Conservation (phyloP, 2,888 invertebrate genomes). For the Hydriomena furcata region DNA sequence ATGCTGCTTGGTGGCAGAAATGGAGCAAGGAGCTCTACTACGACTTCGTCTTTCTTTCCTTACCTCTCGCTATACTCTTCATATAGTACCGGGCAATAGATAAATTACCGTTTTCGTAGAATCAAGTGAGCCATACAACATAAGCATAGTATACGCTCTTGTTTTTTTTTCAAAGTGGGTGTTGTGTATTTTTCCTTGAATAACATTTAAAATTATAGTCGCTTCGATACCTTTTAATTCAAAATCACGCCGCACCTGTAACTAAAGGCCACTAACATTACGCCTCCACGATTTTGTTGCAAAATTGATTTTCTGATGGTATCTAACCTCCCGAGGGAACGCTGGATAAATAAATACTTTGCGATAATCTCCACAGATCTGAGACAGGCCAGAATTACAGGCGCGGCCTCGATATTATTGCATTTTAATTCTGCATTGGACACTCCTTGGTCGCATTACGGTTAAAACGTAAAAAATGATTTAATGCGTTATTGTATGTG, state of each 20-base stretch:
- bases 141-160: too few species aligned
- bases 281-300: conserved; percentile 76
- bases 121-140: too few species aligned
- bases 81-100: too few species aligned
- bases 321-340: conserved; percentile 77
- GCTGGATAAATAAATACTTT: conserved; percentile 81
- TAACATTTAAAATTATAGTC: conserved; percentile 9
- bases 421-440: conserved; percentile 75
- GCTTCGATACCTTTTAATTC: conserved; percentile 53
- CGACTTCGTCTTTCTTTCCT: too few species aligned
- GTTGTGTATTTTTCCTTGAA: too few species aligned
- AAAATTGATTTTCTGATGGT: conserved; percentile 81
- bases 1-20: too few species aligned
- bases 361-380: conserved; percentile 75
- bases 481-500: conserved; percentile 74
- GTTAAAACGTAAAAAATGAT: conserved; percentile 53
- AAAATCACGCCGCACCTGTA: conserved; percentile 62
- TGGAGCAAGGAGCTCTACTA: too few species aligned
- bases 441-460: conserved; percentile 76
- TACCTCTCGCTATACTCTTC: too few species aligned
- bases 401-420: conserved; percentile 74
- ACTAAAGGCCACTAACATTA: conserved; percentile 66
- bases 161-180: too few species aligned
- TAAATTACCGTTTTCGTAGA: too few species aligned
- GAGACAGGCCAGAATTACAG: conserved; percentile 76